Base-by-base conservation (phyloP, 2,888 invertebrate genomes). In the Trypoxylon attenuatum region DNA sequence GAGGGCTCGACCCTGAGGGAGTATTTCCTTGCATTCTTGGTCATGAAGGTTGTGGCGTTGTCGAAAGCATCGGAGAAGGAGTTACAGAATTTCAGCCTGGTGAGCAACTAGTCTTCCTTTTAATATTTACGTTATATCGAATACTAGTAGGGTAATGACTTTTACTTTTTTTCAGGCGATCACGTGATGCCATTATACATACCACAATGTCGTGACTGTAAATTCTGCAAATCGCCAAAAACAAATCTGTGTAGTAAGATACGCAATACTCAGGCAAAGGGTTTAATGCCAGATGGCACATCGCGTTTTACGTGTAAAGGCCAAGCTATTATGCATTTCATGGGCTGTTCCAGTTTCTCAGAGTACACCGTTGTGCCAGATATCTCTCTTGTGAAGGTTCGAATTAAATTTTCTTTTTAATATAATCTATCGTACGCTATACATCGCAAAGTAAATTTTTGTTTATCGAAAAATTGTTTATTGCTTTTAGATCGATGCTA, bases 171-270 rank as follows among this genome's bases (percentile, higher is more conserved):
- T 64, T 10, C 77, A 92, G 93, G 94, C 54, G 99, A 99, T 87
- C 96, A 97, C 88, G 99, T 99, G n/a, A 92, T 99, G 69, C 98
- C 99, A 0, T 88, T 98, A 21, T 99, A 99, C 84, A 93, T 97
- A 62, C 99, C 99, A 0, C 98, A 99, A 88, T 99, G 99, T 87
- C 91, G 94, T 22, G 94, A 96, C 16, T 99, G 99, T 89, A 97
- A 98, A 87, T 99, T 96, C 87, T 99, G 99, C 88, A 92, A 93
- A 68, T 97, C 94, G 63, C 92, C 94, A 0, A 99, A 99, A 88
- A 99, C 99, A 0, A 99, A 99, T 89, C 89, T 99, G 8, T 99
- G 99, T 85, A 93, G 95, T 82, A 98, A 96, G 87, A 96, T 99
- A 57, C 92, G 97, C 50, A 76, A 89, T 1, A 94, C 95, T 10